phyloP scores from a whole-genome alignment of 2,888 invertebrate genomes.

The Crocallis elinguaria region DNA sequence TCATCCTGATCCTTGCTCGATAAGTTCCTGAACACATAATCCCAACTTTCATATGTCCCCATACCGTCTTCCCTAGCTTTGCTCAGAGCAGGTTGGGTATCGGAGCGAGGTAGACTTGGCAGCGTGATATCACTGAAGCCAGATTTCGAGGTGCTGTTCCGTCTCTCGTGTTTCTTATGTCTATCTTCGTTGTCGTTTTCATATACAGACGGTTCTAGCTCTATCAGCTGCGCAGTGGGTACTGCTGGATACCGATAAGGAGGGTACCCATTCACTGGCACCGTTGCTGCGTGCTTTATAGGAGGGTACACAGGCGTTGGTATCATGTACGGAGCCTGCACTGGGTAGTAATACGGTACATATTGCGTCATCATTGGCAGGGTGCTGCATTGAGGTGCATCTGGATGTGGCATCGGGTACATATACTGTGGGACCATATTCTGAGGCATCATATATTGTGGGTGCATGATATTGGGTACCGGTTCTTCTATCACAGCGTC shows the following conservation, averaged over 20 bases:
- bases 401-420: slow-evolving; percentile 47
- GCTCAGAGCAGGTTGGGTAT: slow-evolving; percentile 76
- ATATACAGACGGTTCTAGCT: slow-evolving; percentile 83
- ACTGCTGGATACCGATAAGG: slow-evolving; percentile 80
- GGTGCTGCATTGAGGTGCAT: slow-evolving; percentile 53
- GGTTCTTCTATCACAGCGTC: slow-evolving; percentile 7
- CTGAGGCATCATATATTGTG: slow-evolving; percentile 50
- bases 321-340: slow-evolving; percentile 77
- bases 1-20: slow-evolving; percentile 89
- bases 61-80: slow-evolving; percentile 87
- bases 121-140: slow-evolving; percentile 72
- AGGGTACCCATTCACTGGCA: slow-evolving; percentile 79
- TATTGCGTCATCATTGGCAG: slow-evolving; percentile 71
- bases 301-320: slow-evolving; percentile 75
- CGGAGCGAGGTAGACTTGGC: slow-evolving; percentile 76
- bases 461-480: slow-evolving; percentile 38
- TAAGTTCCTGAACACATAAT: slow-evolving; percentile 91
- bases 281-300: slow-evolving; percentile 74
- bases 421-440: slow-evolving; percentile 53
- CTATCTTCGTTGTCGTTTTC: slow-evolving; percentile 61
- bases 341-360: slow-evolving; percentile 76
- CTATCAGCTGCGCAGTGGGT: slow-evolving; percentile 88
- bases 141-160: slow-evolving; percentile 72
- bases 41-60: slow-evolving; percentile 91
- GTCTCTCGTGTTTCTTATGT: slow-evolving; percentile 60